phyloP scores from a whole-genome alignment of 2,113 vertebrate species.

The Nothobranchius kuhntae region DNA sequence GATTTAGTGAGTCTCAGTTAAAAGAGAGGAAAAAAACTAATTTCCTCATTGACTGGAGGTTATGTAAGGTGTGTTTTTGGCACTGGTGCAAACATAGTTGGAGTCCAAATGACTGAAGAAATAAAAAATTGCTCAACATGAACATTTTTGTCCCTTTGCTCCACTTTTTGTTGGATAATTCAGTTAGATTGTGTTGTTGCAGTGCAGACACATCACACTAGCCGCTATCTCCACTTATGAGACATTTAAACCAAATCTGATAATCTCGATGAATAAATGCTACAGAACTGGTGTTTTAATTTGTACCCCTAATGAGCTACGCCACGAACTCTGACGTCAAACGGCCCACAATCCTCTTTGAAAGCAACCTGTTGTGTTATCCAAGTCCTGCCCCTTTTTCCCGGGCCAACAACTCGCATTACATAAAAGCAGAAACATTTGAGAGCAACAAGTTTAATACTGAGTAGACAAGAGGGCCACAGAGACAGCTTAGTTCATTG shows the following conservation, averaged over 20 bases:
- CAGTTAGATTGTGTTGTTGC: too few relatives aligned
- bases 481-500: too few relatives aligned
- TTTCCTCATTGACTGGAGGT: constrained; percentile 54
- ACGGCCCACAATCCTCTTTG: constrained; percentile 6
- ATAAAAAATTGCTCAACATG: constrained; percentile 29
- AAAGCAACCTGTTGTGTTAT: constrained; percentile 13
- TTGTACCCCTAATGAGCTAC: background rate
- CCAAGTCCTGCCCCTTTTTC: constrained; percentile 4
- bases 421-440: constrained; percentile 14
- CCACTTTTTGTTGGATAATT: too few relatives aligned
- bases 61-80: constrained; percentile 57
- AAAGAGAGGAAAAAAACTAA: constrained; percentile 39
- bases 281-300: background rate
- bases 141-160: too few relatives aligned
- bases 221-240: too few relatives aligned
- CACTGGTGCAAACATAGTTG: constrained; percentile 46
- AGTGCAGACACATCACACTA: too few relatives aligned
- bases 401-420: constrained; percentile 14
- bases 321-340: background rate
- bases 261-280: background rate
- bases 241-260: too few relatives aligned
- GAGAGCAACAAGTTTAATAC: background rate
- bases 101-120: constrained; percentile 39
- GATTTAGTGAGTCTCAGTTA: constrained; percentile 58
- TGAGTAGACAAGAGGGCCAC: too few relatives aligned